Base-by-base conservation (phyloP, 2,113 vertebrate species). In the Ranitomeya imitator region DNA sequence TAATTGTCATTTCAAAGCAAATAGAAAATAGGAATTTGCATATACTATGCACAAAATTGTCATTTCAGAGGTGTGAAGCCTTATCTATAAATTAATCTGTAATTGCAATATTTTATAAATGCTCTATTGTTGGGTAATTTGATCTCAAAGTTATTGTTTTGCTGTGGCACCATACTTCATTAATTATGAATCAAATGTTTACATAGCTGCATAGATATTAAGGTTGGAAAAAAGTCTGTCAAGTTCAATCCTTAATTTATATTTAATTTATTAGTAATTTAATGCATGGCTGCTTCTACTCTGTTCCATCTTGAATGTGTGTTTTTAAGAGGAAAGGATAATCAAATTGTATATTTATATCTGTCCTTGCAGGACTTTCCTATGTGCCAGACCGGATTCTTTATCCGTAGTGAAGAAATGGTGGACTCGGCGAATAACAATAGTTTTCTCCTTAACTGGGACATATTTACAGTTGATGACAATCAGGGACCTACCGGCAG, bases 161-260 rank as follows among this genome's bases (percentile, higher is more conserved):
- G 31, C 23, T 69, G 61, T 67, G 37, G 45, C 61, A 83, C 14
- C 73, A 76, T 76, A 76, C 73, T 76, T 83, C 65, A 57, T 74
- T 85, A 85, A 71, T 85, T 85, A 85, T 71, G 67, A 74, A 85
- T 57, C 69, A 85, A 26, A 85, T 85, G 69, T 85, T 74, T 85
- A 37, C 52, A 60, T 85, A 73, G 52, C 52, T 73, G 83, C 67
- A 73, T 57, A 73, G 67, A 71, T 57, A 85, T 60, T 59, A 26
- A 71, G 82, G 82, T 19, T 31, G 52, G 55, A 84, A 71, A 71
- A 81, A 65, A 26, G 65, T 51, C 37, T 23, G n/a, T 71, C 7
- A 12, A 69, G 63, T 69, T 84, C 51, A 84, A 84, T 37, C 79
- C 57, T 81, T 81, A 81, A 81, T 83, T 67, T 69, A 67, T 83